phyloP scores from a whole-genome alignment of 2,888 invertebrate species.

The Morinoia aosen region DNA sequence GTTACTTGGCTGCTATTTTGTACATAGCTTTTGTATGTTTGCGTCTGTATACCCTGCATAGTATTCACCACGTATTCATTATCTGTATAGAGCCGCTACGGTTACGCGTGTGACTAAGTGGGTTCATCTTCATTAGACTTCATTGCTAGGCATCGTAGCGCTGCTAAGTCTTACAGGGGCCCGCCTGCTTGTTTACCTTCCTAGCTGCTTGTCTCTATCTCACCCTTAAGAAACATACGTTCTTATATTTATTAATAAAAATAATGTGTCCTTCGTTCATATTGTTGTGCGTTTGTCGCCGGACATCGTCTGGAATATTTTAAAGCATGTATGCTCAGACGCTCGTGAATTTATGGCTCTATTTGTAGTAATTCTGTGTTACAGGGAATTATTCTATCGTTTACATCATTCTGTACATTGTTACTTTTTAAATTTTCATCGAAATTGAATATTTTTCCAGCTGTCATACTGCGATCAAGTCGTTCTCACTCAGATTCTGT shows the following conservation, averaged over 20 bases:
- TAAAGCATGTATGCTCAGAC: background rate
- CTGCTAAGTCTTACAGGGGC: background rate
- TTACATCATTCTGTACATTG: background rate
- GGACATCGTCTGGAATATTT: too few relatives aligned
- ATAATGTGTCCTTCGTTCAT: background rate
- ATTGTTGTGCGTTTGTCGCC: background rate
- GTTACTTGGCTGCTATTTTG: background rate
- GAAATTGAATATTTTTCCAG: background rate
- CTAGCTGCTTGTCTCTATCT: background rate
- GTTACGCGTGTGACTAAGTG: background rate
- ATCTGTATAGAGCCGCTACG: background rate
- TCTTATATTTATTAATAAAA: constrained; percentile 12
- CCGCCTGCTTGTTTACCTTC: background rate
- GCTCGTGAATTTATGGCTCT: background rate
- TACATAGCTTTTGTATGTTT: constrained; percentile 44
- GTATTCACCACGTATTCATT: background rate
- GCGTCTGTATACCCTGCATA: constrained; percentile 3
- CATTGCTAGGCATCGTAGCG: background rate
- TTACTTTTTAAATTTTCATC: background rate
- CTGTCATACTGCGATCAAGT: background rate
- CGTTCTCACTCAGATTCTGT: background rate
- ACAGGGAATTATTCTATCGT: background rate
- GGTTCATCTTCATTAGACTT: constrained; percentile 21
- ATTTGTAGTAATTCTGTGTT: background rate
- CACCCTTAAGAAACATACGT: background rate